These are phyloP conservation scores for Ptychodera flava DNA, from an alignment of 35 echinoderm and acorn worm genomes.

Conservation along the genomic window DNA sequence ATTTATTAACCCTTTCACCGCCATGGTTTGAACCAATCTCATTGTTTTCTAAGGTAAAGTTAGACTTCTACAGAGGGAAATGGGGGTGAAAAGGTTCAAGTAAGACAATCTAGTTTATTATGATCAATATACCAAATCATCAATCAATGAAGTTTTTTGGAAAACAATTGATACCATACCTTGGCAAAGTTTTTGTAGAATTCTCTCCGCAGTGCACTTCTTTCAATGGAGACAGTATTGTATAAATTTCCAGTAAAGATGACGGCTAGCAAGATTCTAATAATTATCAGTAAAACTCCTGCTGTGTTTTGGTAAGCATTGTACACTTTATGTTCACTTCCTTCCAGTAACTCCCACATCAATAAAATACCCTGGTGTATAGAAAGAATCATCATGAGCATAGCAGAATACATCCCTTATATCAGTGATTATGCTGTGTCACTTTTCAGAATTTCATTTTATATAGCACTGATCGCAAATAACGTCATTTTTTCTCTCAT, in stretches of 20 bases:
- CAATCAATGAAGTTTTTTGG: too few species aligned
- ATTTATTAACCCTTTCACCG: background rate
- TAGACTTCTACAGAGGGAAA: background rate
- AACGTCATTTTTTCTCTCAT: too few species aligned
- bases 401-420: background rate
- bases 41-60: background rate
- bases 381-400: background rate
- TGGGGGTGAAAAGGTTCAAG: background rate
- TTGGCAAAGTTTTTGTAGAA: conserved; percentile 89
- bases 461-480: too few species aligned
- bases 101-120: background rate
- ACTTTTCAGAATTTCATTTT: too few species aligned
- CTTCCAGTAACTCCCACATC: conserved; percentile 57
- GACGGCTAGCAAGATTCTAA: conserved; percentile 51
- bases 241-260: conserved; percentile 76
- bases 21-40: background rate
- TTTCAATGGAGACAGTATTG: conserved; percentile 71
- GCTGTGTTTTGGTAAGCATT: conserved; percentile 71
- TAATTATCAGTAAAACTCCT: conserved; percentile 56
- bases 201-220: conserved; percentile 52
- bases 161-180: conserved; percentile 24
- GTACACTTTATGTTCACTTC: conserved; percentile 57
- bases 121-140: too few species aligned
- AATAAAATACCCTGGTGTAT: conserved; percentile 52
- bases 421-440: too few species aligned